Percentiles rank a stretch among this genome's conserved stretches.
Conservation (phyloP, 2,888 invertebrate genomes). For the Plemyria rubiginata region DNA sequence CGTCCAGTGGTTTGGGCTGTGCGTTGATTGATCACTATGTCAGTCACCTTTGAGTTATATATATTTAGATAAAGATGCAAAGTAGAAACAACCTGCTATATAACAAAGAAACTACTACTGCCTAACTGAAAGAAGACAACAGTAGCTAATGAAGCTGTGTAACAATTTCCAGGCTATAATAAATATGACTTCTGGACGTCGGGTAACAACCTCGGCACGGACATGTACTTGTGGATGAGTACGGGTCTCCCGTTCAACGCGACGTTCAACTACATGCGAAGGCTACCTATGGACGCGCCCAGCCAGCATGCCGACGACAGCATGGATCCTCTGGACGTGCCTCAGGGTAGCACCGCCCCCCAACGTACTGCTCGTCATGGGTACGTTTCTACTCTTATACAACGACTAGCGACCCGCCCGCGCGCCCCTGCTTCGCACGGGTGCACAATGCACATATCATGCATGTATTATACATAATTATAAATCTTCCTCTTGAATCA, state of each 20-base stretch:
- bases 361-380: slow-evolving; percentile 91
- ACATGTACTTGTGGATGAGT: slow-evolving; percentile 96
- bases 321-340: slow-evolving; percentile 86
- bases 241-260: slow-evolving; percentile 94
- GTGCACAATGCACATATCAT: too few species aligned
- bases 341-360: slow-evolving; percentile 90
- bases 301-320: slow-evolving; percentile 83
- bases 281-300: slow-evolving; percentile 82
- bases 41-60: too few species aligned
- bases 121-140: neutral
- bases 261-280: slow-evolving; percentile 92
- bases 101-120: too few species aligned
- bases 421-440: too few species aligned
- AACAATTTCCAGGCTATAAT: slow-evolving; percentile 84
- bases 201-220: slow-evolving; percentile 93
- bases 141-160: neutral
- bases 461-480: too few species aligned
- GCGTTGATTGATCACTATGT: too few species aligned
- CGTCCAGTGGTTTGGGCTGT: too few species aligned
- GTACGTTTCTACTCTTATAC: slow-evolving; percentile 62
- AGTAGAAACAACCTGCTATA: neutral
- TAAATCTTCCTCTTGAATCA: too few species aligned
- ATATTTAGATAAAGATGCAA: neutral
- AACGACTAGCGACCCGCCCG: too few species aligned
- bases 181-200: slow-evolving; percentile 96